Percentiles rank a stretch among this genome's conserved stretches.
These are phyloP conservation scores for Ichneumon xanthorius DNA, from an alignment of 2,888 invertebrate genomes.

Conservation along the genomic window DNA sequence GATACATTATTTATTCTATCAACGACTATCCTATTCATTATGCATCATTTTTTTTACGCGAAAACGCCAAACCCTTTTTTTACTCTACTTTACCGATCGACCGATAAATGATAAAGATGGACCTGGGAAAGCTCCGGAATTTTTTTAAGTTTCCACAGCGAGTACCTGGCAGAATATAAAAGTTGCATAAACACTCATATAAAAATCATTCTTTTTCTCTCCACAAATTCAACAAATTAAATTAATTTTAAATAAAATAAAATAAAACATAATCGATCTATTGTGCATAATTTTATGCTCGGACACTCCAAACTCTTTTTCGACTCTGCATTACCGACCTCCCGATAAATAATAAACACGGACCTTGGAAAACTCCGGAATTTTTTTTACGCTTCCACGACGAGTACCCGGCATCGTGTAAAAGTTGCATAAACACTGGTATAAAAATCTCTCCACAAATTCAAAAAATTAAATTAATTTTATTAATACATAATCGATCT, in stretches of 20 bases:
- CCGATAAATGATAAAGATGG: neutral
- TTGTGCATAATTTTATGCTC: neutral
- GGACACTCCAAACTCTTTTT: neutral
- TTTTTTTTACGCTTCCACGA: constrained; percentile 2
- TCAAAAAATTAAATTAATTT: too few species aligned
- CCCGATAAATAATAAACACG: neutral
- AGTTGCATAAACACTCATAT: too few species aligned
- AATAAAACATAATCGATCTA: too few species aligned
- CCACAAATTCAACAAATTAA: neutral
- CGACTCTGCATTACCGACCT: neutral
- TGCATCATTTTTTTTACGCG: neutral
- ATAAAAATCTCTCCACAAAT: too few species aligned
- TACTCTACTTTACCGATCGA: neutral
- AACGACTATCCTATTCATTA: neutral
- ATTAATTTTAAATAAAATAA: too few species aligned
- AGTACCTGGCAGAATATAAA: too few species aligned
- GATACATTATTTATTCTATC: too few species aligned
- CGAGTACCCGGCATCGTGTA: too few species aligned
- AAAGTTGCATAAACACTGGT: too few species aligned
- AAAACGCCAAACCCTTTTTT: neutral
- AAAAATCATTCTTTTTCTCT: neutral
- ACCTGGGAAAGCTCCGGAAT: neutral
- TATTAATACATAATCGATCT: too few species aligned
- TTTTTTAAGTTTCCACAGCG: neutral
- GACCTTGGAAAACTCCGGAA: neutral